Base-by-base conservation (phyloP, 1,140 invertebrate species). In the Caerostris extrusa region DNA sequence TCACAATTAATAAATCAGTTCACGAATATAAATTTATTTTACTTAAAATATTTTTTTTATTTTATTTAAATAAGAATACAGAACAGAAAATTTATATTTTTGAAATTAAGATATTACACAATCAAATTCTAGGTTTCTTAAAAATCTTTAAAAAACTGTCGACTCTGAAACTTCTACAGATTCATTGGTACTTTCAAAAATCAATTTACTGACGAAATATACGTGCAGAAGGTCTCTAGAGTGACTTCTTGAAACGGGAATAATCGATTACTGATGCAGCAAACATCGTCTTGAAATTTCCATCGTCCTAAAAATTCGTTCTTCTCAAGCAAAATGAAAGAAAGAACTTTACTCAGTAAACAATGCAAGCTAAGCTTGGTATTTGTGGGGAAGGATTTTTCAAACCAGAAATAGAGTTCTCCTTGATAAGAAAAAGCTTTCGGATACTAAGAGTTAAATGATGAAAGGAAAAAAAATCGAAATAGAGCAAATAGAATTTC, bases 361-460 rank as follows among this genome's bases (percentile, higher is more conserved):
- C 71, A 77, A 77, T 50, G 71, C 71, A 77, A 50, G 71, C 71
- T 77, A 77, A 34, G 50, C 34, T 77, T 77, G 71, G 53, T 50
- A 77, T 77, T 77, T 50, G 71, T 50, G 53, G 12, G 12, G 34
- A 77, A 77, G 34, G 10, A 77, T 34, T 77, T 77, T 17, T 64
- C 71, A 77, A 77, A 77, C 71, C 71, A 77, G 71, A 50, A 77
- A 77, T 77, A 77, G 12, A 77, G 71, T 77, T 77, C 71, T n/a
- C 61, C 61, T 77, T 77, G 71, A 77, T 77, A 77, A 34, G 34
- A 34, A 34, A 77, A 77, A 34, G 50, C 69, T 77, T 77, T 34
- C 34, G 34, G 71, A 77, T 77, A 50, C 71, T 77, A 10, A 77
- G 69, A 77, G 71, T 77, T 77, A 77, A 77, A 77, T 50, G 71